phyloP scores from a whole-genome alignment of 1,140 invertebrate genomes.

The Halyomorpha halys region DNA sequence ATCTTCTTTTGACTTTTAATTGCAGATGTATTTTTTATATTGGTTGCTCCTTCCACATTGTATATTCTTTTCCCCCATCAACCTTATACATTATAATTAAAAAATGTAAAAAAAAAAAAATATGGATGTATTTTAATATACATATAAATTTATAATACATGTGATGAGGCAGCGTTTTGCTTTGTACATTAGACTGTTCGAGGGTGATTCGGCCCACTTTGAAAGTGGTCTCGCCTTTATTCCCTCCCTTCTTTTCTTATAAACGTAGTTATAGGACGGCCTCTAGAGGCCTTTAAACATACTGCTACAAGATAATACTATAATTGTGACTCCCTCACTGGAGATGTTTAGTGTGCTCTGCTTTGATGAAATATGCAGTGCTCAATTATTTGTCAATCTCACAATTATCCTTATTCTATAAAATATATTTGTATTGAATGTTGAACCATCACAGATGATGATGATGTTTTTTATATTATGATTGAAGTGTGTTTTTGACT shows the following conservation, averaged over 20 bases:
- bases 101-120: no score
- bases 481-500: slow-evolving; percentile 1
- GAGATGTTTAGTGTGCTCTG: not conserved
- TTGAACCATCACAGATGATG: not conserved
- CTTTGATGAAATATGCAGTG: not conserved
- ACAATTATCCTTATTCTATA: not conserved
- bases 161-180: no score
- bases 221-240: not conserved
- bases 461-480: slow-evolving; percentile 2
- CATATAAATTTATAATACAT: no score
- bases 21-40: not conserved
- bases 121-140: no score
- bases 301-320: slow-evolving; percentile 14
- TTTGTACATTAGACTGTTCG: slow-evolving; percentile 1
- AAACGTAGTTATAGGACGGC: not conserved
- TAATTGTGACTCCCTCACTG: not conserved
- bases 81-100: no score
- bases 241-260: slow-evolving; percentile 3
- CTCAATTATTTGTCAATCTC: slow-evolving; percentile 2
- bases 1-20: not conserved
- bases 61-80: no score
- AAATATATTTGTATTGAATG: slow-evolving; percentile 12
- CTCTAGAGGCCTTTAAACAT: slow-evolving; percentile 7
- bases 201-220: not conserved
- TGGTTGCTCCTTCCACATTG: not conserved